Evolutionary conservation across 2,888 invertebrate genomes (phyloP).

Genomic region (Polydrusus tereticollis): DNA sequence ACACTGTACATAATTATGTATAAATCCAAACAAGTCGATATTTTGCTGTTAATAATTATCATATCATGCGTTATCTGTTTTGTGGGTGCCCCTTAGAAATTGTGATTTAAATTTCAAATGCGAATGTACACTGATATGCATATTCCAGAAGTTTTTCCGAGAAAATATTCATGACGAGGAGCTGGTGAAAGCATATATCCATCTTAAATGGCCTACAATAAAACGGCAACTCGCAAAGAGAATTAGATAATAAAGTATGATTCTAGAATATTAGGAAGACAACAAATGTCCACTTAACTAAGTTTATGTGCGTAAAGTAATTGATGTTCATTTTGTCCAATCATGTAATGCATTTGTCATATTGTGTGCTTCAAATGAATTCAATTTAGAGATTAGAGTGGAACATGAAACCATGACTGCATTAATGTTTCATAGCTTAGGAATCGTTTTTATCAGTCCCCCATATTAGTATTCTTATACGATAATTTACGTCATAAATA

Average conservation of each 20-base stretch:
- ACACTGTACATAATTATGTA: no score
- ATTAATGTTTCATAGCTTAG: neutral
- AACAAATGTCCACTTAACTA: conserved; percentile 12
- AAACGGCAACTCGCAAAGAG: neutral
- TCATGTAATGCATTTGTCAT: conserved; percentile 8
- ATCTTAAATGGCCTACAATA: neutral
- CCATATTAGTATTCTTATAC: conserved; percentile 23
- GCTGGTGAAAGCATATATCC: neutral
- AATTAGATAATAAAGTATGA: conserved; percentile 4
- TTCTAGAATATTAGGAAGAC: neutral
- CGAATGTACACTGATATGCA: neutral
- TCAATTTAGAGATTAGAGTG: neutral
- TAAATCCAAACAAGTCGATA: no score
- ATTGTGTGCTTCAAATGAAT: neutral
- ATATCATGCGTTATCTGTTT: neutral
- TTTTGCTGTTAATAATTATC: neutral
- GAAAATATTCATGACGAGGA: neutral
- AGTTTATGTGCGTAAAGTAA: conserved; percentile 6
- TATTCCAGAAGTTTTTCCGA: neutral
- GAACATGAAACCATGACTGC: neutral
- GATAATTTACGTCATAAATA: conserved; percentile 39
- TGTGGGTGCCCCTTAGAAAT: neutral
- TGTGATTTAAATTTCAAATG: conserved; percentile 8
- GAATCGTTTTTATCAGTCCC: neutral
- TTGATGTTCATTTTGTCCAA: conserved; percentile 6